These are phyloP conservation scores for Zeus faber DNA, from an alignment of 2,113 vertebrate species.

Conservation along the genomic window DNA sequence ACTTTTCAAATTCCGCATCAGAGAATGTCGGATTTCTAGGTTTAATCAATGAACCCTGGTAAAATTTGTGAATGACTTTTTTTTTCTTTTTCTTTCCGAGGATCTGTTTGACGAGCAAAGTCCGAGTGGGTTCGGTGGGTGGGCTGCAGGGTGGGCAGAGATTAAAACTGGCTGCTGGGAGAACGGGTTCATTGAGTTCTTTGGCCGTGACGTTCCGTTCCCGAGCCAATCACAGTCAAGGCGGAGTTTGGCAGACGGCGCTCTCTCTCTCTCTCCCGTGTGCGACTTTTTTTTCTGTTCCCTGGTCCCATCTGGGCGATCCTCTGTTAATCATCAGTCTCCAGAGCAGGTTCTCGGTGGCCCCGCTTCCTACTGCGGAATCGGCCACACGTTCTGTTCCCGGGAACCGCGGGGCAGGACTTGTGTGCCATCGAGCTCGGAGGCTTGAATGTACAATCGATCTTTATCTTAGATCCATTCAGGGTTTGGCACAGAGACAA, in stretches of 20 bases:
- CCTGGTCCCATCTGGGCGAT: slow-evolving; percentile 28
- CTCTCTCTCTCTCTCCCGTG: background rate
- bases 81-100: background rate
- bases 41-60: slow-evolving; percentile 36
- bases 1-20: no score
- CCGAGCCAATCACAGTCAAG: slow-evolving; percentile 28
- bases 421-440: background rate
- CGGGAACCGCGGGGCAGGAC: slow-evolving; percentile 17
- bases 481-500: slow-evolving; percentile 5
- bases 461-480: background rate
- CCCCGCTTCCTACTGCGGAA: slow-evolving; percentile 19
- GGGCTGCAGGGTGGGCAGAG: no score
- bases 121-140: slow-evolving; percentile 11
- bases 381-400: slow-evolving; percentile 21
- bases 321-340: slow-evolving; percentile 45
- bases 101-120: slow-evolving; percentile 20
- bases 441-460: no score
- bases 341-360: slow-evolving; percentile 22
- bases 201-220: slow-evolving; percentile 34
- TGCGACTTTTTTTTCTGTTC: no score
- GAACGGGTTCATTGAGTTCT: no score
- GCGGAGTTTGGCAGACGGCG: slow-evolving; percentile 13
- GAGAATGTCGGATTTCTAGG: slow-evolving; percentile 19
- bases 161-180: no score
- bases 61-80: slow-evolving; percentile 55